phyloP scores from a whole-genome alignment of 2,888 invertebrate genomes.

The Hemicrepidius hirtus region DNA sequence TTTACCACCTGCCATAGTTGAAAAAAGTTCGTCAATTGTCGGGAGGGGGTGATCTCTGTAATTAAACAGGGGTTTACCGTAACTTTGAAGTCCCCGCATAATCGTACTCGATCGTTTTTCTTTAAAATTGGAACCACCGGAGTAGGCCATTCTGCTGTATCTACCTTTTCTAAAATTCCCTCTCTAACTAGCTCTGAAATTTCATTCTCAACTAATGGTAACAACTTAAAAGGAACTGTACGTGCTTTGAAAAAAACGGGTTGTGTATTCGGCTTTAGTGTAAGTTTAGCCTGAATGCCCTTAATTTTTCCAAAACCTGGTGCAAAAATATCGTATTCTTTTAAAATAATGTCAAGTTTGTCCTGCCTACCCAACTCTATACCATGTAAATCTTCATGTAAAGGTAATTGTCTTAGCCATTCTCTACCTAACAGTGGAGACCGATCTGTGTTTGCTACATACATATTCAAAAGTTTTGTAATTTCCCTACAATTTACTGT shows the following conservation, averaged over 20 bases:
- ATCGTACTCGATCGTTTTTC: neutral
- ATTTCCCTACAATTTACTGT: no score
- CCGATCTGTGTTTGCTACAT: no score
- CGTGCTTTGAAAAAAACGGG: slow-evolving; percentile 32
- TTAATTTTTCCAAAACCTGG: slow-evolving; percentile 2
- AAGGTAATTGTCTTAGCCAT: no score
- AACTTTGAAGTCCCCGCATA: slow-evolving; percentile 19
- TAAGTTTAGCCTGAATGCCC: slow-evolving; percentile 14
- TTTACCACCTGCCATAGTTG: slow-evolving; percentile 5
- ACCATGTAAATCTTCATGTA: no score
- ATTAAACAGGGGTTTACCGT: slow-evolving; percentile 15
- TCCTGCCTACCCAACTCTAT: no score
- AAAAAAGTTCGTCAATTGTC: slow-evolving; percentile 21
- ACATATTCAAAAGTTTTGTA: no score
- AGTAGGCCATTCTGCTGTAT: slow-evolving; percentile 39
- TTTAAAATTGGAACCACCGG: slow-evolving; percentile 24
- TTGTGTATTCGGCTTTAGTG: slow-evolving; percentile 17
- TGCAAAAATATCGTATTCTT: no score
- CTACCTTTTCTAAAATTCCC: slow-evolving; percentile 37
- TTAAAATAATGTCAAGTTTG: no score
- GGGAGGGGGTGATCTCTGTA: slow-evolving; percentile 30
- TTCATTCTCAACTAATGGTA: slow-evolving; percentile 38
- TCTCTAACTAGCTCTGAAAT: slow-evolving; percentile 27
- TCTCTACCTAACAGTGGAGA: no score
- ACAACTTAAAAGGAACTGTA: slow-evolving; percentile 34